Evolutionary conservation across 2,113 vertebrate species (phyloP).

Genomic region (Parus major): DNA sequence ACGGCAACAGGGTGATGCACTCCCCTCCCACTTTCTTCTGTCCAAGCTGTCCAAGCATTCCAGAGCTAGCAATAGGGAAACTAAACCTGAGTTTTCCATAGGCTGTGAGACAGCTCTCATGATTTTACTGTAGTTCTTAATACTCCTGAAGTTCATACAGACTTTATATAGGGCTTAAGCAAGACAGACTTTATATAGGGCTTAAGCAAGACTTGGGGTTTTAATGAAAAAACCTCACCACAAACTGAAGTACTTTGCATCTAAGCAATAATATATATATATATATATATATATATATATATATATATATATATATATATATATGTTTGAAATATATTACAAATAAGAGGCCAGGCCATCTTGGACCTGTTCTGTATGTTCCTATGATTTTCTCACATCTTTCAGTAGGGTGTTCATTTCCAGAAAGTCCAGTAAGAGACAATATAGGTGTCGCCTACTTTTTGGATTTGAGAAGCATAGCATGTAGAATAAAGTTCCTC

Average conservation of each 20-base stretch:
- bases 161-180: neutral
- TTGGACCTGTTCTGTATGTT: neutral
- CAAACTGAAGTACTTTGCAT: neutral
- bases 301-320: neutral
- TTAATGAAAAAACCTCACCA: neutral
- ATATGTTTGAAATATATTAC: neutral
- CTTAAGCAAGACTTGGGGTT: neutral
- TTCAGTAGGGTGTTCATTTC: neutral
- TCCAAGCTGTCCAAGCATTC: neutral
- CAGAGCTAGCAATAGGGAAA: neutral
- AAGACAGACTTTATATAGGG: neutral
- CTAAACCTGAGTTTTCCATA: neutral
- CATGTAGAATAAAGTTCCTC: neutral
- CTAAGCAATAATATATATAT: neutral
- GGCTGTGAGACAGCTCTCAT: neutral
- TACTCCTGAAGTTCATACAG: neutral
- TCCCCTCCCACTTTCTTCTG: neutral
- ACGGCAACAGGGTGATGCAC: neutral
- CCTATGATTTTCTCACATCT: neutral
- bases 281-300: no score
- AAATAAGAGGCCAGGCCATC: neutral
- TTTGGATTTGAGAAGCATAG: neutral
- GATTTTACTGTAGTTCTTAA: neutral
- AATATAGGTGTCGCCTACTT: neutral
- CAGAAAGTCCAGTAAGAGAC: neutral